Conservation (phyloP, 2,113 vertebrate species). For the Podilymbus podiceps region DNA sequence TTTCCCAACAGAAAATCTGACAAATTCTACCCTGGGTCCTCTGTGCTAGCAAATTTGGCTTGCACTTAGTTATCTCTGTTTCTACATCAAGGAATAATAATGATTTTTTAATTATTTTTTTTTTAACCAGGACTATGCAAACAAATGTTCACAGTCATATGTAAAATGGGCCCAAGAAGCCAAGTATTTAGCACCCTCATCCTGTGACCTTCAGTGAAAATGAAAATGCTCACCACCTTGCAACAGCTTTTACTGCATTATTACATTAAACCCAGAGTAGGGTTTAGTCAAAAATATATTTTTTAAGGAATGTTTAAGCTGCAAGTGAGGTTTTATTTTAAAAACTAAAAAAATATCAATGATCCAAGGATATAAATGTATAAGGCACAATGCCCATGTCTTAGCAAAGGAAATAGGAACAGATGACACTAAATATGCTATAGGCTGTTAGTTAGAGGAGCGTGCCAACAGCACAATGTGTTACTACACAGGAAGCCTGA, state of each 20-base stretch:
- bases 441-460: conserved; percentile 2
- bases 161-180: not conserved
- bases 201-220: not conserved
- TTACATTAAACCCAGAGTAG: not conserved
- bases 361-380: not conserved
- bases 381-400: not conserved
- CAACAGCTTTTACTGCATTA: not conserved
- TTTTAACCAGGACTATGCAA: not conserved
- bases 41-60: not conserved
- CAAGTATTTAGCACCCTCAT: not conserved
- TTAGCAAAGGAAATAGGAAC: conserved; percentile 25
- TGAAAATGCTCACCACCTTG: not conserved
- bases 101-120: not conserved
- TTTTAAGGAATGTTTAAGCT: not conserved
- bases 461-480: not conserved
- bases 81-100: not conserved
- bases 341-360: not conserved
- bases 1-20: not conserved
- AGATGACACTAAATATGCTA: conserved; percentile 60
- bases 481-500: conserved; percentile 33
- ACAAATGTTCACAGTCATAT: not conserved
- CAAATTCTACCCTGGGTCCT: not conserved
- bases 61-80: not conserved
- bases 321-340: not conserved
- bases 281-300: not conserved